These are phyloP conservation scores for Apodemia zela DNA, from an alignment of 2,888 invertebrate genomes.

Conservation along the genomic window DNA sequence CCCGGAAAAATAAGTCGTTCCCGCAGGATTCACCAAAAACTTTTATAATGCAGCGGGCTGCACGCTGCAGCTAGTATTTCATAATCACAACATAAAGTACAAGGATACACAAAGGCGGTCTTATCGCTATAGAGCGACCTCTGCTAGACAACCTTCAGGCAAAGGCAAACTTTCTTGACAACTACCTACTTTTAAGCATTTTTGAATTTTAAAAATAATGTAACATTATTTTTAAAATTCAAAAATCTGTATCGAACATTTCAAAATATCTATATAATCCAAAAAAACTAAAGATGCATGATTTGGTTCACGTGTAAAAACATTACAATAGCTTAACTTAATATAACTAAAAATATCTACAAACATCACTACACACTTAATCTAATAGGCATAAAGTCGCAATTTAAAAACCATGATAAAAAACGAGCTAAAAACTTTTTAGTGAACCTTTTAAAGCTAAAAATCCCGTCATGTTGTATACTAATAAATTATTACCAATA, in stretches of 20 bases:
- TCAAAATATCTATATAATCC: background rate
- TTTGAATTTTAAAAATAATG: too few species aligned
- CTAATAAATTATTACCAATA: background rate
- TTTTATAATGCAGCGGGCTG: too few species aligned
- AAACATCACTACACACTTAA: conserved; percentile 10
- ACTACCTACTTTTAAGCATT: background rate
- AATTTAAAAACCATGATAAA: conserved; percentile 8
- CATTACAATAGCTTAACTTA: background rate
- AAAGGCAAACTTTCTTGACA: too few species aligned
- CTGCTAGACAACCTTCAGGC: too few species aligned
- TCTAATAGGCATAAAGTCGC: conserved; percentile 6
- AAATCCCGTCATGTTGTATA: background rate
- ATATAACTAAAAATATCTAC: conserved; percentile 8
- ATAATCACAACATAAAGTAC: too few species aligned
- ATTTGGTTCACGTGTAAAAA: background rate
- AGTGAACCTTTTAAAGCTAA: background rate
- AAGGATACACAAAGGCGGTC: too few species aligned
- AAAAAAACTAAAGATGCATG: background rate
- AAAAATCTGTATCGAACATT: background rate
- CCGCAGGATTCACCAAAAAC: too few species aligned
- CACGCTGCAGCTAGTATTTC: too few species aligned
- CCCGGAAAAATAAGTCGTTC: too few species aligned
- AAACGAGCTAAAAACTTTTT: background rate
- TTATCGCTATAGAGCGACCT: too few species aligned
- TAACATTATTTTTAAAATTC: background rate